phyloP scores from a whole-genome alignment of 2,797 vertebrate species.

The Nasua narica region DNA sequence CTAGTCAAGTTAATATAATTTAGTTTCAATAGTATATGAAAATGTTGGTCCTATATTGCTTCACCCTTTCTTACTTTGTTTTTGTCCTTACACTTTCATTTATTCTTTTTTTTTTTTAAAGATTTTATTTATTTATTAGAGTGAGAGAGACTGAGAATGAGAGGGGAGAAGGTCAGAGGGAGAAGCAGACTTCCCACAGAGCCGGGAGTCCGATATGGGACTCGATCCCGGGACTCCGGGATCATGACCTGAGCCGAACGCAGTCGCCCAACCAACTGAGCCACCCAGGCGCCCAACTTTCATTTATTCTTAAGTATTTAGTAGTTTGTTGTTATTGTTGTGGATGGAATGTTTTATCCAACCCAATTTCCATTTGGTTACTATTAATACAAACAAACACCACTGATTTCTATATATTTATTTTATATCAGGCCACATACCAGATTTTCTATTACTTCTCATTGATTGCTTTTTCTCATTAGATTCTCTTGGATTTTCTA shows the following conservation, averaged over 20 bases:
- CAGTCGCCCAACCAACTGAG: no score
- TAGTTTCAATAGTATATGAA: background rate
- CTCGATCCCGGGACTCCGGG: no score
- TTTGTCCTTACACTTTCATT: background rate
- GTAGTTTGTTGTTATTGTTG: background rate
- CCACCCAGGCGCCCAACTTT: no score
- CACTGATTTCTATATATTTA: background rate
- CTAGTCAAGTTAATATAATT: background rate
- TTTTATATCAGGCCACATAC: background rate
- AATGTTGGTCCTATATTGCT: background rate
- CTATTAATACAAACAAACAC: background rate
- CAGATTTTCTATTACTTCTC: background rate
- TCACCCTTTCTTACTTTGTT: background rate
- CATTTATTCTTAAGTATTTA: background rate
- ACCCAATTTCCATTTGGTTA: background rate
- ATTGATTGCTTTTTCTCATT: background rate
- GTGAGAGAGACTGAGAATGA: no score
- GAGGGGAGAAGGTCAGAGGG: no score
- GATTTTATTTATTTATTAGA: no score
- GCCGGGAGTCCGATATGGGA: no score
- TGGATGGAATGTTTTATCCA: background rate
- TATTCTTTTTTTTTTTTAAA: no score
- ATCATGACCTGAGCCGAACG: no score
- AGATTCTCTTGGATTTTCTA: background rate
- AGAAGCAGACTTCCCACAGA: no score